Conservation (phyloP, 2,888 invertebrate species). For the Callyntrura guangdongensis region DNA sequence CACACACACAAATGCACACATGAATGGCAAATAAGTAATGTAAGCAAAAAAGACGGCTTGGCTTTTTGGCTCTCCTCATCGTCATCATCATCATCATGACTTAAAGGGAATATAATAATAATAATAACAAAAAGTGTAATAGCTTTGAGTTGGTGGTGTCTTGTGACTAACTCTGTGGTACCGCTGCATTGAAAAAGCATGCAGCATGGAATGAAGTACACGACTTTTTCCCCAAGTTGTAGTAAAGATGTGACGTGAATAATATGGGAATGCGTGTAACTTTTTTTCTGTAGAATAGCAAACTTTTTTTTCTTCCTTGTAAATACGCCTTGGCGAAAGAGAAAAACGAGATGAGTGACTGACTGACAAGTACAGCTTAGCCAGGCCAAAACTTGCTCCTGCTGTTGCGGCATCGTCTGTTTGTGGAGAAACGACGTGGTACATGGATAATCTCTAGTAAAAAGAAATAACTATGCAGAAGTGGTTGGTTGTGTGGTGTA, state of each 20-base stretch:
- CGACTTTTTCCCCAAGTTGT: slow-evolving; percentile 22
- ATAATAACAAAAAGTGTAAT: slow-evolving; percentile 44
- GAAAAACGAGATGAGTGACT: slow-evolving; percentile 73
- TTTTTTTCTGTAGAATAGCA: slow-evolving; percentile 66
- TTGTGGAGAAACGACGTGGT: slow-evolving; percentile 27
- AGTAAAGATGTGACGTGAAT: slow-evolving; percentile 71
- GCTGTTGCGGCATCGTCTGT: slow-evolving; percentile 35
- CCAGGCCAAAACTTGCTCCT: slow-evolving; percentile 38
- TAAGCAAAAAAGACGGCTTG: slow-evolving; percentile 52
- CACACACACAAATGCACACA: neutral
- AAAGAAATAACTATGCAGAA: slow-evolving; percentile 28
- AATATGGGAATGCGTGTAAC: slow-evolving; percentile 72
- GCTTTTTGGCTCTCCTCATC: slow-evolving; percentile 52
- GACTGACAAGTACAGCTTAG: slow-evolving; percentile 59
- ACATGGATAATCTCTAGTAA: slow-evolving; percentile 44
- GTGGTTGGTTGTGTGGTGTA: neutral
- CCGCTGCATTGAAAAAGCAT: slow-evolving; percentile 54
- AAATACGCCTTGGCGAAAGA: slow-evolving; percentile 22
- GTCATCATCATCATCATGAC: slow-evolving; percentile 32
- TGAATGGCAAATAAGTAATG: slow-evolving; percentile 53
- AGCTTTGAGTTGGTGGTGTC: slow-evolving; percentile 44
- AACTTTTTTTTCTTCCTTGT: slow-evolving; percentile 64
- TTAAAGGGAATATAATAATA: slow-evolving; percentile 43
- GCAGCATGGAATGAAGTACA: slow-evolving; percentile 38
- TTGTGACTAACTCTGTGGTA: slow-evolving; percentile 49